A percentile compares a stretch with the other conserved stretches of the same genome.
Evolutionary conservation across 1,140 invertebrate species (phyloP).

Genomic region (Danaus melanippus): DNA sequence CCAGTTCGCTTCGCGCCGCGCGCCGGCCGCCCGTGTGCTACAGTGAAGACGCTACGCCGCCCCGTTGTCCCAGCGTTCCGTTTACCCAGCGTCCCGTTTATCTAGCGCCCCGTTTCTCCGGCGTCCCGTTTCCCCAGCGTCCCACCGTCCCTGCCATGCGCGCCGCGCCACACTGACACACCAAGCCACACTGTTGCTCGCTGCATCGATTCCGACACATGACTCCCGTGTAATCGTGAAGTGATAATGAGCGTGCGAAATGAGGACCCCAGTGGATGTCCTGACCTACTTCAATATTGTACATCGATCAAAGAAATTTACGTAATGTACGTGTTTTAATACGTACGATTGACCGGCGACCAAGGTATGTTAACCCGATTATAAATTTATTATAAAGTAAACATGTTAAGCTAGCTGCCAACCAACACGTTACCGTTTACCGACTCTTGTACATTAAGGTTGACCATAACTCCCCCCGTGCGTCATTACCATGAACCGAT

Average conservation of each 20-base stretch:
- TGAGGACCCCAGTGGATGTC: constrained; percentile 31
- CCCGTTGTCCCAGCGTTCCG: constrained; percentile 10
- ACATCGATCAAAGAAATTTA: constrained; percentile 33
- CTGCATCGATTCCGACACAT: constrained; percentile 26
- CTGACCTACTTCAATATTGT: constrained; percentile 43
- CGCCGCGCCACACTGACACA: constrained; percentile 17
- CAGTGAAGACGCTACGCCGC: background rate
- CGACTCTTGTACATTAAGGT: no score
- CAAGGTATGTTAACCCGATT: constrained; percentile 27
- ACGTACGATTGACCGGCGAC: constrained; percentile 19
- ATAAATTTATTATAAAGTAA: constrained; percentile 14
- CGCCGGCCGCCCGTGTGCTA: constrained; percentile 35
- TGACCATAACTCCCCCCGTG: no score
- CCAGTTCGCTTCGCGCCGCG: constrained; percentile 43
- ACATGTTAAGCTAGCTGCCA: constrained; percentile 1
- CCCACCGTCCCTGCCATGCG: constrained; percentile 13
- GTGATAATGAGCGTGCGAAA: constrained; percentile 32
- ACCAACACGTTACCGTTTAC: no score
- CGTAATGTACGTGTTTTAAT: constrained; percentile 26
- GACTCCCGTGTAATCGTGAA: constrained; percentile 28
- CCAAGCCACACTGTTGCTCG: constrained; percentile 33
- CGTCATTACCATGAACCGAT: constrained; percentile 4
- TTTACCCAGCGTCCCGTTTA: constrained; percentile 9
- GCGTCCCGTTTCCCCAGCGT: constrained; percentile 13
- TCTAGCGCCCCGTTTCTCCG: constrained; percentile 6